Evolutionary conservation across 2,797 vertebrate genomes (phyloP).

Genomic region (Nyctibius grandis): DNA sequence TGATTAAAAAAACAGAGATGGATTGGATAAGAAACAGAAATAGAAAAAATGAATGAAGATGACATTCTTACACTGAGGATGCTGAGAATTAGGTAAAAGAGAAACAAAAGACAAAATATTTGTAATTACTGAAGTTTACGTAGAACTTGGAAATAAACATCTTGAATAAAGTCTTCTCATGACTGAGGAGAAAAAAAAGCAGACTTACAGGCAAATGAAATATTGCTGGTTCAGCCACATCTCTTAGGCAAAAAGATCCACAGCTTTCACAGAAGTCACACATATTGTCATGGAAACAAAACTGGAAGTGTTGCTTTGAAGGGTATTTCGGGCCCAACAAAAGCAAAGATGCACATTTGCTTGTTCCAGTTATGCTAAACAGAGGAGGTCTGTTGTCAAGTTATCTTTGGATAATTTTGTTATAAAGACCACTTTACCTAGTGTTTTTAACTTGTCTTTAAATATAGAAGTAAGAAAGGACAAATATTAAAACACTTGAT

Average conservation of each 20-base stretch:
- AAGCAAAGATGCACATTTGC: constrained; percentile 1
- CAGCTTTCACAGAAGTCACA: constrained; percentile 24
- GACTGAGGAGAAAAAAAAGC: not conserved
- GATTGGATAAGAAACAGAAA: not conserved
- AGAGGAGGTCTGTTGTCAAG: not conserved
- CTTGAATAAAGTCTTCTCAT: not conserved
- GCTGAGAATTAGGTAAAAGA: not conserved
- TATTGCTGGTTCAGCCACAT: not conserved
- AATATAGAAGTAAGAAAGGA: not conserved
- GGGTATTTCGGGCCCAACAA: not conserved
- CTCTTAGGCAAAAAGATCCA: not conserved
- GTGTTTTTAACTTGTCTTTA: not conserved
- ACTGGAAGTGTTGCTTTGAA: constrained; percentile 10
- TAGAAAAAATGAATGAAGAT: not conserved
- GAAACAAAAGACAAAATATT: not conserved
- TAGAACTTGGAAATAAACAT: not conserved
- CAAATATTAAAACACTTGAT: not conserved
- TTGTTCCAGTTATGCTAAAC: not conserved
- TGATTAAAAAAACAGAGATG: not conserved
- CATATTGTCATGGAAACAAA: constrained; percentile 58
- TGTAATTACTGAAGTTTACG: not conserved
- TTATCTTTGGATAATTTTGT: not conserved
- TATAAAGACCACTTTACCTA: not conserved
- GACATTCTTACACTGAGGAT: not conserved
- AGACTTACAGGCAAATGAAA: not conserved